Percentiles rank a stretch among this genome's conserved stretches.
Evolutionary conservation across 2,888 invertebrate genomes (phyloP).

Genomic region (Nematopogon swammerdamellus): DNA sequence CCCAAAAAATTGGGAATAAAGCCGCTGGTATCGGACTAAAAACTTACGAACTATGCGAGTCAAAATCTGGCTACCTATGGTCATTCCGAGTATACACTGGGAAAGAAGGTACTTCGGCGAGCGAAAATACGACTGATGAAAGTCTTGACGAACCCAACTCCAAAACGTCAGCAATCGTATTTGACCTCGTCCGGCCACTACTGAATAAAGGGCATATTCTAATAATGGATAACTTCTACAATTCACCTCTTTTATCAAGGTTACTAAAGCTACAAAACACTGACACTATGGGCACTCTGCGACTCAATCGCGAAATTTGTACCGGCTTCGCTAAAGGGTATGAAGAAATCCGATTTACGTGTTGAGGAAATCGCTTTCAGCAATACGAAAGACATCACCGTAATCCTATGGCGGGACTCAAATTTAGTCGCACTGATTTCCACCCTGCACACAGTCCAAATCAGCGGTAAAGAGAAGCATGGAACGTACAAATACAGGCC

Average conservation of each 20-base stretch:
- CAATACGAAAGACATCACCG: not conserved
- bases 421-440: slow-evolving; percentile 1
- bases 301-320: not conserved
- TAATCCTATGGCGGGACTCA: not conserved
- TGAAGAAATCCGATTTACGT: not conserved
- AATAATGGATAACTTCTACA: not conserved
- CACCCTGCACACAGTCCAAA: not conserved
- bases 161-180: not conserved
- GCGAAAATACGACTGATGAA: too few species aligned
- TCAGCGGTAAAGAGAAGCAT: slow-evolving; percentile 1
- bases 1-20: not conserved
- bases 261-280: not conserved
- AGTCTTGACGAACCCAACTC: not conserved
- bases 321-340: not conserved
- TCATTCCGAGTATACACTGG: not conserved
- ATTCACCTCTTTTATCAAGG: not conserved
- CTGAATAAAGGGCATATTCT: not conserved
- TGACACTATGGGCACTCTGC: not conserved
- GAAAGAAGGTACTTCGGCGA: not conserved
- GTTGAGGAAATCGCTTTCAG: not conserved
- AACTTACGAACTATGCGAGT: not conserved
- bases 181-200: not conserved
- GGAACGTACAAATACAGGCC: slow-evolving; percentile 4
- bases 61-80: not conserved
- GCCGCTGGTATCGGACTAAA: not conserved